Conservation (phyloP, 2,797 vertebrate species). For the Silurus lanzhouensis region DNA sequence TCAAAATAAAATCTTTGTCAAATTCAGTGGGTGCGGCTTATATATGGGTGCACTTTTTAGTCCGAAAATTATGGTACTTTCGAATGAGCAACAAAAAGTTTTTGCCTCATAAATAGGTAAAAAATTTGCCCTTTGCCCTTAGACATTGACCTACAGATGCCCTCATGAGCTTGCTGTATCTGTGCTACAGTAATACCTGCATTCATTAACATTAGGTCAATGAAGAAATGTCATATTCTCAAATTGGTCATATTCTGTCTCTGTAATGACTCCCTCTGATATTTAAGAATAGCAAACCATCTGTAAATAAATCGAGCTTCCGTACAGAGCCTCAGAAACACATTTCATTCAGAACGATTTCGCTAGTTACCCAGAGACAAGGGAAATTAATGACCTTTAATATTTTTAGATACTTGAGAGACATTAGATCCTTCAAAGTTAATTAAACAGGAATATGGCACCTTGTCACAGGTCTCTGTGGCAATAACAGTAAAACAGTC, state of each 20-base stretch:
- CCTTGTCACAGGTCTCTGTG: constrained; percentile 43
- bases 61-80: too few species aligned
- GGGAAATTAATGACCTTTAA: constrained; percentile 44
- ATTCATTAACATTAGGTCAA: constrained; percentile 41
- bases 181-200: constrained; percentile 45
- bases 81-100: too few species aligned
- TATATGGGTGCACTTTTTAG: too few species aligned
- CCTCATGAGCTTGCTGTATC: constrained; percentile 14
- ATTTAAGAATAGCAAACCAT: constrained; percentile 29
- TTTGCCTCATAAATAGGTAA: constrained; percentile 9
- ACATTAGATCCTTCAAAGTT: constrained; percentile 48
- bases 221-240: not conserved
- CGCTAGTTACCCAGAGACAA: constrained; percentile 35
- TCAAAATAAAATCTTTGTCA: too few species aligned
- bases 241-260: not conserved
- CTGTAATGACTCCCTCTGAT: constrained; percentile 31
- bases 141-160: not conserved
- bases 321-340: constrained; percentile 29
- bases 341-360: constrained; percentile 36
- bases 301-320: constrained; percentile 32
- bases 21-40: too few species aligned
- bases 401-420: constrained; percentile 46
- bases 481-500: constrained; percentile 42
- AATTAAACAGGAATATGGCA: constrained; percentile 53
- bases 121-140: constrained; percentile 45